These are phyloP conservation scores for Tipula confusa DNA, from an alignment of 2,888 invertebrate species.

Conservation along the genomic window DNA sequence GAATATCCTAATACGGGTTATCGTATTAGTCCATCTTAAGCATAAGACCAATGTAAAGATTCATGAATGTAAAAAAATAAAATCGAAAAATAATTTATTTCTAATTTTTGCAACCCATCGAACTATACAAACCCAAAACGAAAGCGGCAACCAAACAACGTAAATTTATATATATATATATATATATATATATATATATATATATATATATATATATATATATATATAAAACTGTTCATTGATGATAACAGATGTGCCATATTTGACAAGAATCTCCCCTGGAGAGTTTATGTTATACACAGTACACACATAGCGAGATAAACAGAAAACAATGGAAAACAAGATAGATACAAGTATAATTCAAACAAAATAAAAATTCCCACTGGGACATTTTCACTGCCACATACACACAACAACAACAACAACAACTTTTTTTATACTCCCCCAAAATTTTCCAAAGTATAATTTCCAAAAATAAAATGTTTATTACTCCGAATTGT, in stretches of 20 bases:
- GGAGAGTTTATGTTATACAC: background rate
- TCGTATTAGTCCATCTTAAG: background rate
- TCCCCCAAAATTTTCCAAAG: background rate
- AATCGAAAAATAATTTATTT: background rate
- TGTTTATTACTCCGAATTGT: background rate
- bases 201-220: no score
- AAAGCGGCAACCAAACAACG: background rate
- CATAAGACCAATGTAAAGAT: background rate
- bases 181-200: no score
- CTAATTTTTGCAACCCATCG: slow-evolving; percentile 5
- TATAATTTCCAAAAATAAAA: background rate
- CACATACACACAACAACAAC: background rate
- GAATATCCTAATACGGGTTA: slow-evolving; percentile 3
- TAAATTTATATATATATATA: no score
- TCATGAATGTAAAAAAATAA: background rate
- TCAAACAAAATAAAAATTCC: slow-evolving; percentile 25
- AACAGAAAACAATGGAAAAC: slow-evolving; percentile 28
- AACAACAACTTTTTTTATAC: background rate
- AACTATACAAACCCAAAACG: slow-evolving; percentile 5
- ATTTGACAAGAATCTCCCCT: slow-evolving; percentile 29
- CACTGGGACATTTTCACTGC: slow-evolving; percentile 27
- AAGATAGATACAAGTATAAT: slow-evolving; percentile 30
- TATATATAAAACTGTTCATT: background rate
- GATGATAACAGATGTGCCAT: slow-evolving; percentile 30
- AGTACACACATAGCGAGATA: background rate